Evolutionary conservation across 2,888 invertebrate species (phyloP).

Genomic region (Strigamia transsilvanica): DNA sequence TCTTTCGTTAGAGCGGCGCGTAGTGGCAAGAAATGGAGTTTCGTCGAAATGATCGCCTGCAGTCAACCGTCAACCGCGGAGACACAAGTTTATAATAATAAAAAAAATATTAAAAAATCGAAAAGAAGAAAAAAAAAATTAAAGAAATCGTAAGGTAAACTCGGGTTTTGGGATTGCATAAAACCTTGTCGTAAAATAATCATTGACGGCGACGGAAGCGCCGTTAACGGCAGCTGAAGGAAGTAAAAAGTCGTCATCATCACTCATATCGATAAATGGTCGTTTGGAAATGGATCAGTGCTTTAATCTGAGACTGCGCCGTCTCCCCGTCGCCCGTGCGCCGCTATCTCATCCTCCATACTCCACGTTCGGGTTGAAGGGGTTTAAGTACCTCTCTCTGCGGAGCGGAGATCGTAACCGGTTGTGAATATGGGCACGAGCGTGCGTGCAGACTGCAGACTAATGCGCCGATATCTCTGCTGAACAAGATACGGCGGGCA

Average conservation of each 20-base stretch:
- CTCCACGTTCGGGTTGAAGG: background rate
- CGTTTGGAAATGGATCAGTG: background rate
- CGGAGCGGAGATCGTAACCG: background rate
- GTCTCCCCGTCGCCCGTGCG: background rate
- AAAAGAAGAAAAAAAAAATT: background rate
- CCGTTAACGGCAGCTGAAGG: background rate
- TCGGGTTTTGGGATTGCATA: background rate
- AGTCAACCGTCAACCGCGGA: background rate
- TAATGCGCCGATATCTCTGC: too few relatives aligned
- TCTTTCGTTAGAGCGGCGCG: background rate
- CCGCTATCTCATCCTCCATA: background rate
- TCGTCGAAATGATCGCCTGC: background rate
- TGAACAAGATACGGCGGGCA: too few relatives aligned
- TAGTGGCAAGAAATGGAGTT: background rate
- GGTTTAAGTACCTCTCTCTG: background rate
- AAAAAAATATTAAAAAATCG: background rate
- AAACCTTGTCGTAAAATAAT: background rate
- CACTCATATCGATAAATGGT: conserved; percentile 8
- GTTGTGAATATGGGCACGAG: background rate
- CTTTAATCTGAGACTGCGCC: background rate
- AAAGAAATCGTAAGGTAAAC: background rate
- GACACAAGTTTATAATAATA: background rate
- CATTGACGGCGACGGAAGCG: conserved; percentile 8
- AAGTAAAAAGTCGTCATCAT: conserved; percentile 8
- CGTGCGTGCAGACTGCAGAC: background rate